Evolutionary conservation across 2,113 vertebrate species (phyloP).

Genomic region (Oncorhynchus keta): DNA sequence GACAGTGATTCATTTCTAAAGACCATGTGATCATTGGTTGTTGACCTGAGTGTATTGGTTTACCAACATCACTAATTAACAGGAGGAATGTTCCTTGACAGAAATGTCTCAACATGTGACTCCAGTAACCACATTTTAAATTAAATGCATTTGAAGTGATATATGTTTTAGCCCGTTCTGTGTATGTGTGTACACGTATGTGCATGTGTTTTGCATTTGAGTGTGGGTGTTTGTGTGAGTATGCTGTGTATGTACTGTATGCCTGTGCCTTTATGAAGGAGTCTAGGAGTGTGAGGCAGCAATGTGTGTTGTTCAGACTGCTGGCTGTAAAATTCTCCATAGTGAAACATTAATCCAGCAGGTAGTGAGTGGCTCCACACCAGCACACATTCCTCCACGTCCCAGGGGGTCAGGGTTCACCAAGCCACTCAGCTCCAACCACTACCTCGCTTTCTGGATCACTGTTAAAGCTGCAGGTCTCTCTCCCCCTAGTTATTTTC

Average conservation of each 20-base stretch:
- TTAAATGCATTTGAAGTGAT: too few species aligned
- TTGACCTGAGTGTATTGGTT: not conserved
- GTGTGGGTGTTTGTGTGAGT: too few species aligned
- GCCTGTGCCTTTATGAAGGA: not conserved
- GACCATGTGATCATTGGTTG: not conserved
- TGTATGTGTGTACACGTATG: not conserved
- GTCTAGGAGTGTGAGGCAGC: not conserved
- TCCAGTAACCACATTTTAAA: too few species aligned
- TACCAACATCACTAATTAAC: not conserved
- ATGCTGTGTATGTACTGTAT: not conserved
- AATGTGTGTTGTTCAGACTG: not conserved
- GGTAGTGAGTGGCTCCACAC: conserved; percentile 10
- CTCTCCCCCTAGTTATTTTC: not conserved
- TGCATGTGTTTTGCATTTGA: not conserved
- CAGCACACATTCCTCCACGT: conserved; percentile 25
- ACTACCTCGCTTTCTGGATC: not conserved
- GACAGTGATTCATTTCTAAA: too few species aligned
- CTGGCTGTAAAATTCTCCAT: not conserved
- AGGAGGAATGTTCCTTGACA: too few species aligned
- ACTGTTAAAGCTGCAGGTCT: not conserved
- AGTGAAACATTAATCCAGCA: conserved; percentile 34
- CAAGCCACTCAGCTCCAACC: not conserved
- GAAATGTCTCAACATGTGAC: too few species aligned
- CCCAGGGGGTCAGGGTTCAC: conserved; percentile 18
- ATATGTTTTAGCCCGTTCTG: too few species aligned